These are phyloP conservation scores for Microplitis deprimator DNA, from an alignment of 2,888 invertebrate species.

Conservation along the genomic window DNA sequence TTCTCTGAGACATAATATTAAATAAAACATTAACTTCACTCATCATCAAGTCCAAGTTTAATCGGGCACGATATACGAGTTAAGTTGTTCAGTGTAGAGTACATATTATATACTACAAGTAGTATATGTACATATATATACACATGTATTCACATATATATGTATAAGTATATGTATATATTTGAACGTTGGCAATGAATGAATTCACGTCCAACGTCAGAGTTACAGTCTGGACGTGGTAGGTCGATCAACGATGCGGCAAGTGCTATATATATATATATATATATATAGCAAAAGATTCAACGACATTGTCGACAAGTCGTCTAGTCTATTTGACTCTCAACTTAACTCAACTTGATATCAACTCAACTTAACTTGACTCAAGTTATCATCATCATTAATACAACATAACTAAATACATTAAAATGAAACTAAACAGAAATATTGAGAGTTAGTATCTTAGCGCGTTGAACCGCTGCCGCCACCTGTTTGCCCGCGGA, in stretches of 20 bases:
- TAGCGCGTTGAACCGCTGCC: constrained; percentile 45
- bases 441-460: background rate
- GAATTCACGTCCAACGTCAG: constrained; percentile 4
- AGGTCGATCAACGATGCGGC: constrained; percentile 7
- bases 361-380: background rate
- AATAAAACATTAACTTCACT: background rate
- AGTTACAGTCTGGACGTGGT: background rate
- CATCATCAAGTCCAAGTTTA: constrained; percentile 1
- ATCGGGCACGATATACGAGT: background rate
- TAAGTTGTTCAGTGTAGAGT: background rate
- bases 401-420: too few relatives aligned
- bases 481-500: constrained; percentile 50
- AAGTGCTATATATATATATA: background rate
- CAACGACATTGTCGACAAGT: constrained; percentile 21
- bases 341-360: background rate
- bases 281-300: constrained; percentile 6
- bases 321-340: background rate
- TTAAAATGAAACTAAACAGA: background rate
- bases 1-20: background rate
- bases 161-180: background rate
- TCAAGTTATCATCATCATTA: too few relatives aligned
- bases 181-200: constrained; percentile 9
- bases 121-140: background rate
- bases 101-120: background rate
- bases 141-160: background rate